Base-by-base conservation (phyloP, 2,888 invertebrate genomes). In the Philereme vetulata region DNA sequence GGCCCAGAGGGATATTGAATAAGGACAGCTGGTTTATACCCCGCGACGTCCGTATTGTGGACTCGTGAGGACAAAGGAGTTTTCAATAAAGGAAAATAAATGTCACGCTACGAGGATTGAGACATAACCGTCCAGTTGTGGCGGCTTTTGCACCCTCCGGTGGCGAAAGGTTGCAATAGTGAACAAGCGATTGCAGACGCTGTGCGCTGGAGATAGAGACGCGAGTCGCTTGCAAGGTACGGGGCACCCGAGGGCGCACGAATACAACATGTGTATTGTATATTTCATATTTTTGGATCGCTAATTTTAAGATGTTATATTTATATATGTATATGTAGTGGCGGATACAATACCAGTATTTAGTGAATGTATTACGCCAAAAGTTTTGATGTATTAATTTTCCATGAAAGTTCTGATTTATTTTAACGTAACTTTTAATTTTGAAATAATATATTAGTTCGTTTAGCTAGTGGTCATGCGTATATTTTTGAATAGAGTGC, bases 261-360 rank as follows among this genome's bases (percentile, higher is more conserved):
- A 84, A 86, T 83, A 88, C 88, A 86, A 86, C 86, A 86, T 88
- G 91, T 89, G 91, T 91, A 92, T 90, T 88, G 91, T 90, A 92
- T 91, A 92, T 90, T 92, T 92, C 90, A 90, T 92, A 92, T 92
- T 92, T 92, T 92, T 92, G 92, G 92, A 92, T 91, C 85, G 91
- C 92, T 92, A 91, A 90, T 90, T 91, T 92, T 92, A 92, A 91
- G 92, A 92, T 88, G 90, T 90, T 92, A 91, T 91, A 92, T 92
- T 92, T 92, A 91, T 90, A 91, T 91, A 91, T 92, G 85, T 91
- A 90, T 90, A 90, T 88, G 91, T 91, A 90, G 90, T 86, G 90
- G 92, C 91, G 91, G 78, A 84, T 90, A 90, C 90, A 79, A 82
- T 79, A 79, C 80, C 90, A 90, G 89, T 91, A 90, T 90, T 91